Evolutionary conservation across 2,113 vertebrate genomes (phyloP), one percentile per base, ranked within the genome.

Genomic region (Taxidea taxus): DNA sequence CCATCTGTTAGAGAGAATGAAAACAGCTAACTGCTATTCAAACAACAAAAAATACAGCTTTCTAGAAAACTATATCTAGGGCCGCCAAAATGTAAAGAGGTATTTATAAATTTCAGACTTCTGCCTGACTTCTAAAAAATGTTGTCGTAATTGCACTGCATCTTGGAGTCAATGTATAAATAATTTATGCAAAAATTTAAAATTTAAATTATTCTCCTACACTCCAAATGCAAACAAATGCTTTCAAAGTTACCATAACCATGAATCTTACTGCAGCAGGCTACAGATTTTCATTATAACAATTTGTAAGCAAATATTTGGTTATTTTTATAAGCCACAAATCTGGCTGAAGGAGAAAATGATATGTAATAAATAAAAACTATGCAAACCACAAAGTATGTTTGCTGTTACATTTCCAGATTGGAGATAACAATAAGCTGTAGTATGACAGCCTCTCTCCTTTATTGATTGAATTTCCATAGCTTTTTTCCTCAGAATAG

Each of bases 1-100:
- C 98, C 99, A 99, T 99, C 98, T 99, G 99, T 99, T 99, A 98
- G 94, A 98, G 98, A 98, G 96, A 97, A 95, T 77, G 98, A 98
- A 99, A 97, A 98, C 97, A 98, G 98, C 98, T 98, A 99, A 99
- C 98, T 96, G 96, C 95, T 98, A 96, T 97, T 98, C 97, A 99
- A 99, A 99, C 98, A 98, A 98, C 98, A 98, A 98, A 98, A 98
- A 98, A 98, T 98, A 98, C 93, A 98, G 97, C 95, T 99, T 99
- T 97, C 97, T 98, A 97, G 98, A 97, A 99, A 99, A 98, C 98
- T 98, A 97, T 90, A 97, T 98, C 97, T 97, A 97, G 95, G 92
- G 91, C 96, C 88, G 37, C 96, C 97, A 96, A 98, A 98, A 98
- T 97, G 98, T 98, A 98, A 98, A 98, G 87, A 42, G 97, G 97